A percentile compares a stretch with the other conserved stretches of the same genome.
These are phyloP conservation scores for Holothuria leucospilota DNA, from an alignment of 53 echinoderm and acorn worm species.

Conservation along the genomic window DNA sequence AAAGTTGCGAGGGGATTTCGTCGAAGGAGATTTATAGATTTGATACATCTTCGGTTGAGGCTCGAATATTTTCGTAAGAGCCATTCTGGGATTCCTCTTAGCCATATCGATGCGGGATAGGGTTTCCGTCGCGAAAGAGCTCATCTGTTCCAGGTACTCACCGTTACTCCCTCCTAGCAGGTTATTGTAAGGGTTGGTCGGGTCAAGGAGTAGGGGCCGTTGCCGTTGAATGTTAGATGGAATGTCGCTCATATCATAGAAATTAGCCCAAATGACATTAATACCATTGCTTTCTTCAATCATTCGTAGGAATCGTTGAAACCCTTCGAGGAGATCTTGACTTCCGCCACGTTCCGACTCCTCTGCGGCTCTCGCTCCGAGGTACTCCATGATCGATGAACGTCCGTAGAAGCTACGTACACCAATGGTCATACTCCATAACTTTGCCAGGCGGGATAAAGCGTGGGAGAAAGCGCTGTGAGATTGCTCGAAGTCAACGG, in stretches of 20 bases:
- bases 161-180: background rate
- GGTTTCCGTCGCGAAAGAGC: conserved; percentile 12
- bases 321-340: conserved; percentile 20
- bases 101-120: background rate
- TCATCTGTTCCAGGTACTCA: background rate
- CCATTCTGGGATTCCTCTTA: background rate
- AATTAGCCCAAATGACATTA: background rate
- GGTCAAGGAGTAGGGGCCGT: conserved; percentile 3
- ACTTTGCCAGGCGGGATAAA: conserved; percentile 37
- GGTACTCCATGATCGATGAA: conserved; percentile 49
- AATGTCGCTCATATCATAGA: conserved; percentile 10
- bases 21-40: background rate
- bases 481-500: conserved; percentile 10
- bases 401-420: conserved; percentile 3
- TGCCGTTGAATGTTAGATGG: background rate
- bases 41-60: background rate
- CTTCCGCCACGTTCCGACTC: conserved; percentile 9
- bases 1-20: background rate
- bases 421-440: conserved; percentile 14
- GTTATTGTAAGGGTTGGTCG: conserved; percentile 27
- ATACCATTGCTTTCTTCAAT: background rate
- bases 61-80: conserved; percentile 3
- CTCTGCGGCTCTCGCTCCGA: conserved; percentile 37
- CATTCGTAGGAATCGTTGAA: conserved; percentile 28
- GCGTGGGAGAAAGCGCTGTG: conserved; percentile 38